These are phyloP conservation scores for Pagetopsis macropterus DNA, from an alignment of 2,797 vertebrate species.

Conservation along the genomic window DNA sequence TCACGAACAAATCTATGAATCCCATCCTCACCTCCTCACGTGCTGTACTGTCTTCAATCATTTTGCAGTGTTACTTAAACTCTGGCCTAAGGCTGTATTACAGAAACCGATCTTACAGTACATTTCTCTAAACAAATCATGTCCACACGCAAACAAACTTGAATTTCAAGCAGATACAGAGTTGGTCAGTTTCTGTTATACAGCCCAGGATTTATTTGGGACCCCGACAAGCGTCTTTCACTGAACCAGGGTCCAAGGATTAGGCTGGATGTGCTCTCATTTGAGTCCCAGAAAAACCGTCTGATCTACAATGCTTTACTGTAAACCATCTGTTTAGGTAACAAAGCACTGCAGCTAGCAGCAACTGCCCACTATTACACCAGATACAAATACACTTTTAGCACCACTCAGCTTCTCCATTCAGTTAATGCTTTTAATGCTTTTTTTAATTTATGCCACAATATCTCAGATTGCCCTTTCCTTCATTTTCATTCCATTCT, in stretches of 20 bases:
- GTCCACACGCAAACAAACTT: not conserved
- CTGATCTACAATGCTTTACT: constrained; percentile 14
- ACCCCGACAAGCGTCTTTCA: constrained; percentile 13
- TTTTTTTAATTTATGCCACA: constrained; percentile 10
- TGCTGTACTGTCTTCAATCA: constrained; percentile 38
- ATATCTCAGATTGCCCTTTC: constrained; percentile 28
- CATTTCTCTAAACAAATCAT: constrained; percentile 24
- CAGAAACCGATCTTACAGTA: constrained; percentile 26
- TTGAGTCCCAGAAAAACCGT: constrained; percentile 7
- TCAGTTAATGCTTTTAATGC: constrained; percentile 31
- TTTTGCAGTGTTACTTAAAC: constrained; percentile 41
- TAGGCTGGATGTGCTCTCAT: not conserved
- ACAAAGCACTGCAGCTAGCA: constrained; percentile 28
- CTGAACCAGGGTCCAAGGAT: constrained; percentile 9
- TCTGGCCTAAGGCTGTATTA: constrained; percentile 17
- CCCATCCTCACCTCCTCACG: constrained; percentile 23
- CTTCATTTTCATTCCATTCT: not conserved
- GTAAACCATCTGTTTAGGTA: constrained; percentile 30
- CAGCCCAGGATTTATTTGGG: constrained; percentile 1
- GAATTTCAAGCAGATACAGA: not conserved
- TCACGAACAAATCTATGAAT: constrained; percentile 30
- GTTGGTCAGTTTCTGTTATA: constrained; percentile 19
- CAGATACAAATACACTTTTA: constrained; percentile 8
- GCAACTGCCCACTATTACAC: constrained; percentile 23
- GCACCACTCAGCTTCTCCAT: constrained; percentile 4